Evolutionary conservation across 2,888 invertebrate species (phyloP), one percentile per base, ranked within the genome.

Genomic region (Pammene aurita): DNA sequence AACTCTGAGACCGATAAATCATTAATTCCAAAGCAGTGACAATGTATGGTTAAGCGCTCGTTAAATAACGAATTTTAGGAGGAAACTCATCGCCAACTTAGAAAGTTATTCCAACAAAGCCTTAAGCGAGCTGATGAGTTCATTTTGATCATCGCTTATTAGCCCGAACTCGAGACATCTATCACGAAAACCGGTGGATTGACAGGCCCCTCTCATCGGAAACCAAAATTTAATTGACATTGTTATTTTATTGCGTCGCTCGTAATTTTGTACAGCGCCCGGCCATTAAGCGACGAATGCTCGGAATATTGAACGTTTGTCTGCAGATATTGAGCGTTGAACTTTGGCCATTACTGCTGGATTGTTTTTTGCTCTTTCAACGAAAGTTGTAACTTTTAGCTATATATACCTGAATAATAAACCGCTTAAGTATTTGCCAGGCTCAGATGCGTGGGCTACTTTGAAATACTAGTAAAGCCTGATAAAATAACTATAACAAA

Each of bases 71-170:
- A 70, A 65, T 52, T 69, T 50, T 63, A 70, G 34, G 26, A 72
- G 74, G 71, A 77, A 77, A 77, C 75, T 74, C 66, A 54, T 66
- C 18, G 54, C 44, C 14, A 69, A 75, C 72, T 76, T 74, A 46
- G 54, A 60, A 78, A 78, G 73, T 75, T 74, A 78, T 78, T 78
- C 77, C 71, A 71, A 75, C 66, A 74, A 60, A 71, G 73, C 76
- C 75, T 63, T 54, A 54, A 74, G 70, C 63, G 14, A 50, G 58
- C 62, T 60, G 71, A 60, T 55, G 63, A 68, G 73, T 61, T 71
- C 61, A 75, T 72, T 60, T 72, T 70, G 67, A 77, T 66, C 67
- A 66, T 62, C 42, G 70, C 44, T 66, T 61, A 52, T 55, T 67
- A 72, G 71, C 62, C 50, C 9, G 5, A 52, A 64, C 50, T 67